These are phyloP conservation scores for Aphis craccivora DNA, from an alignment of 1,140 invertebrate species.

Conservation along the genomic window DNA sequence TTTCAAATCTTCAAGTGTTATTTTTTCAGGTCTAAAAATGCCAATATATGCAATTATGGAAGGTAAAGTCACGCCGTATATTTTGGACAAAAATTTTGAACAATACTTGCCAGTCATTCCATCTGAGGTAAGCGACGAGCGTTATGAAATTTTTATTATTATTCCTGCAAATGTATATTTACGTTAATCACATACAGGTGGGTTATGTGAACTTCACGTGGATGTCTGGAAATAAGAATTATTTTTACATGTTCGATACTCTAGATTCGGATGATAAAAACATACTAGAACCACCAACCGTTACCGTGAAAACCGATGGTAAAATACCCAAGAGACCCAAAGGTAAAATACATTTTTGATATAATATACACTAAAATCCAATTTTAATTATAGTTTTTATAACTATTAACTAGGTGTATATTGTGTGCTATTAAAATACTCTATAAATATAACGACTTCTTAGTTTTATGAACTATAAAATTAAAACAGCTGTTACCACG, in stretches of 20 bases:
- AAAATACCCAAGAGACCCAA: constrained; percentile 83
- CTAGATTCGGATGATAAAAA: constrained; percentile 83
- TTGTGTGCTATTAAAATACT: not conserved
- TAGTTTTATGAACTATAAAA: constrained; percentile 43
- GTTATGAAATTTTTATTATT: not conserved
- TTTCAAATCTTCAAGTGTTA: not conserved
- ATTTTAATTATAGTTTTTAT: not conserved
- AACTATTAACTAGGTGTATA: not conserved
- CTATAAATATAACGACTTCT: not conserved
- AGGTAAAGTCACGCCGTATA: constrained; percentile 82
- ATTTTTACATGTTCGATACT: constrained; percentile 86
- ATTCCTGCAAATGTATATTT: not conserved
- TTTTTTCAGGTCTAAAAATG: constrained; percentile 77
- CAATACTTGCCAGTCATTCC: constrained; percentile 88
- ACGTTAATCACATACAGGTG: constrained; percentile 63
- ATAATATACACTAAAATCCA: not conserved
- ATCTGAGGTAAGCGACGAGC: constrained; percentile 74
- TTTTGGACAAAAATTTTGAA: constrained; percentile 88
- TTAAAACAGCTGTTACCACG: constrained; percentile 4
- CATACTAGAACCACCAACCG: constrained; percentile 82
- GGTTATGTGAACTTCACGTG: constrained; percentile 90
- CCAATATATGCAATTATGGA: constrained; percentile 88
- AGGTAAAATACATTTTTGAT: constrained; percentile 68
- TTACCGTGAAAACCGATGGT: constrained; percentile 85
- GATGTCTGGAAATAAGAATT: constrained; percentile 84